Percentiles rank a stretch among this genome's conserved stretches.
phyloP scores from a whole-genome alignment of 2,797 vertebrate species.

The Aphelocoma californica region DNA sequence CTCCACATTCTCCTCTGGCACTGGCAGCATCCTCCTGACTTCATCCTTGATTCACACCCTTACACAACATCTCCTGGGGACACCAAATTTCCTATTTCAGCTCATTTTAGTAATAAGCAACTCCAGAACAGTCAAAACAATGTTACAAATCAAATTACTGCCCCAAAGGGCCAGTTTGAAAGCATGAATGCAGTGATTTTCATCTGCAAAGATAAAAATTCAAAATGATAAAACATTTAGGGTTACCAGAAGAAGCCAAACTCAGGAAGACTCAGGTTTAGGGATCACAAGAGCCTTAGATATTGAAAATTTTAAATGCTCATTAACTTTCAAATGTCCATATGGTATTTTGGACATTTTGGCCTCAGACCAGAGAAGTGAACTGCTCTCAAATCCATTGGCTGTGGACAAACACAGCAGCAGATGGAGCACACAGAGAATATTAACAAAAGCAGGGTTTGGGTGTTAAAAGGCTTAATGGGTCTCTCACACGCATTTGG shows the following conservation, averaged over 20 bases:
- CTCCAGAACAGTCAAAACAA: not conserved
- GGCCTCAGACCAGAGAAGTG: slow-evolving; percentile 30
- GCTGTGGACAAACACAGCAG: slow-evolving; percentile 43
- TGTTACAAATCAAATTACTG: not conserved
- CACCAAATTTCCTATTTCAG: not conserved
- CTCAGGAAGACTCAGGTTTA: not conserved
- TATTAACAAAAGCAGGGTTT: slow-evolving; percentile 40
- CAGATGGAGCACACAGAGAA: slow-evolving; percentile 55
- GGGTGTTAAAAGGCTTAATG: slow-evolving; percentile 59
- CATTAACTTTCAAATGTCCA: slow-evolving; percentile 33
- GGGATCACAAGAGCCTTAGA: not conserved
- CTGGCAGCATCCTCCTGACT: not conserved
- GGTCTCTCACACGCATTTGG: not conserved
- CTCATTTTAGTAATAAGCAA: not conserved
- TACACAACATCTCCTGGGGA: not conserved
- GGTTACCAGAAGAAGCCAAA: not conserved
- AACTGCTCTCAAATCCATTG: slow-evolving; percentile 48
- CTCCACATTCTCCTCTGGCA: not conserved
- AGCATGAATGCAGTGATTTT: fast-evolving
- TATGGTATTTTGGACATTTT: slow-evolving; percentile 48
- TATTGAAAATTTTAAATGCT: not conserved
- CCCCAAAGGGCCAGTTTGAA: not conserved
- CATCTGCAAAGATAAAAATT: not conserved
- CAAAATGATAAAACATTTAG: not conserved
- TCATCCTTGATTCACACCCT: not conserved